Percentiles rank a stretch among this genome's conserved stretches.
Conservation (phyloP, 2,113 vertebrate genomes). For the Ailuropoda melanoleuca region DNA sequence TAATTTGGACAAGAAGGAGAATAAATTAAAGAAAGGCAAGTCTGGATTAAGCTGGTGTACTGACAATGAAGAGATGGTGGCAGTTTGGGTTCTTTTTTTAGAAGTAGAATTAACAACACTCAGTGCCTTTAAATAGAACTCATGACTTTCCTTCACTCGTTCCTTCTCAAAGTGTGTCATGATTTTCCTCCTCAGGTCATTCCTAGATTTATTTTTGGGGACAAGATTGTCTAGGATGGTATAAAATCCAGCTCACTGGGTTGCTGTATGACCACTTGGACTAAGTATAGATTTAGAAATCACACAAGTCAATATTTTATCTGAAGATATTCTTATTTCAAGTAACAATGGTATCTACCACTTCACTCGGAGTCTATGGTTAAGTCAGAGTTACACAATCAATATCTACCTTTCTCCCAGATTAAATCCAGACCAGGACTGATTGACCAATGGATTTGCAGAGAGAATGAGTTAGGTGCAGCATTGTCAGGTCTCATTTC, state of each 20-base stretch:
- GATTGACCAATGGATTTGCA: neutral
- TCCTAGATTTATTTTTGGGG: neutral
- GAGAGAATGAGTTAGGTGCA: neutral
- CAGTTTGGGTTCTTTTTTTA: neutral
- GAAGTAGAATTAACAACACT: neutral
- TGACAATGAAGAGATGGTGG: neutral
- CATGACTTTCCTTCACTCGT: neutral
- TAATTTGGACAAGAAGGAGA: constrained; percentile 24
- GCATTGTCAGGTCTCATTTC: neutral
- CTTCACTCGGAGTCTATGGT: neutral
- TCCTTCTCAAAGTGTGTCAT: neutral
- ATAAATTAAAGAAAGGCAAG: neutral
- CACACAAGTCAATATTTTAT: neutral
- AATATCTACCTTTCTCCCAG: neutral
- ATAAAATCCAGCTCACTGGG: neutral
- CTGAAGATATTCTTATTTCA: neutral
- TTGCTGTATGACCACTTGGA: neutral
- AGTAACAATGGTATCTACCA: neutral
- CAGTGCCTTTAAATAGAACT: neutral
- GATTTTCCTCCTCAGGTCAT: neutral
- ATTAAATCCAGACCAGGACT: neutral
- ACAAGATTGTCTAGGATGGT: neutral
- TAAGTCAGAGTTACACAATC: neutral
- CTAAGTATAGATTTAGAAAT: neutral
- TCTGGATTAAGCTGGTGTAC: neutral